phyloP scores from a whole-genome alignment of 2,797 vertebrate species.

The Dallia pectoralis region DNA sequence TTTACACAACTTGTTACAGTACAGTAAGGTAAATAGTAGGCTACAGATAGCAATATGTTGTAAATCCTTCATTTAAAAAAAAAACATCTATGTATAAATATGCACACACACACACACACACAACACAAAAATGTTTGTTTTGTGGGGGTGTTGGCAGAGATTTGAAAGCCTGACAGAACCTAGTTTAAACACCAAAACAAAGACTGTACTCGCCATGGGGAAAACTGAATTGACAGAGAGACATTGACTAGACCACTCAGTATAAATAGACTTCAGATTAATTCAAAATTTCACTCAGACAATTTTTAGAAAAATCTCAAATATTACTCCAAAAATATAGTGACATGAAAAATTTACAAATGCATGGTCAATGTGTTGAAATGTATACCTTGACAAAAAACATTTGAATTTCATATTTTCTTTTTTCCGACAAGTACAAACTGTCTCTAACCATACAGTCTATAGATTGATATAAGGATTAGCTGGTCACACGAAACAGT shows the following conservation, averaged over 20 bases:
- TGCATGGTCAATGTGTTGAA: constrained; percentile 48
- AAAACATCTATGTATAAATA: constrained; percentile 19
- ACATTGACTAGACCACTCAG: constrained; percentile 64
- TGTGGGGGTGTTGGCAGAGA: constrained; percentile 47
- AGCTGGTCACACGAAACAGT: constrained; percentile 69
- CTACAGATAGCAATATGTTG: constrained; percentile 56
- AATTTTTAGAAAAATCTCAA: constrained; percentile 61
- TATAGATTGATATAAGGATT: constrained; percentile 71
- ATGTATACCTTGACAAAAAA: constrained; percentile 59
- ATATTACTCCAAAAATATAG: constrained; percentile 60
- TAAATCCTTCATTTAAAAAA: constrained; percentile 55
- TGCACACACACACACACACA: constrained; percentile 28
- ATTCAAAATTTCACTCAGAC: constrained; percentile 55
- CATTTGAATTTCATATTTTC: constrained; percentile 22
- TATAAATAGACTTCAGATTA: constrained; percentile 57
- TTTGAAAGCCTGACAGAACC: constrained; percentile 42
- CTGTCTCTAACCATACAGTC: constrained; percentile 61
- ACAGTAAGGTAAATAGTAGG: constrained; percentile 36
- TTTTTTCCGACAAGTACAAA: constrained; percentile 56
- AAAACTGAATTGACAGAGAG: constrained; percentile 49
- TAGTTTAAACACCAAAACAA: constrained; percentile 43
- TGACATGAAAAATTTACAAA: constrained; percentile 61
- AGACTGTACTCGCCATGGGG: constrained; percentile 56
- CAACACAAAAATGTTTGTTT: constrained; percentile 25
- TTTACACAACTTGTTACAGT: constrained; percentile 46